Percentiles rank a stretch among this genome's conserved stretches.
Evolutionary conservation across 1,140 invertebrate genomes (phyloP).

Genomic region (Drosophila sp.): DNA sequence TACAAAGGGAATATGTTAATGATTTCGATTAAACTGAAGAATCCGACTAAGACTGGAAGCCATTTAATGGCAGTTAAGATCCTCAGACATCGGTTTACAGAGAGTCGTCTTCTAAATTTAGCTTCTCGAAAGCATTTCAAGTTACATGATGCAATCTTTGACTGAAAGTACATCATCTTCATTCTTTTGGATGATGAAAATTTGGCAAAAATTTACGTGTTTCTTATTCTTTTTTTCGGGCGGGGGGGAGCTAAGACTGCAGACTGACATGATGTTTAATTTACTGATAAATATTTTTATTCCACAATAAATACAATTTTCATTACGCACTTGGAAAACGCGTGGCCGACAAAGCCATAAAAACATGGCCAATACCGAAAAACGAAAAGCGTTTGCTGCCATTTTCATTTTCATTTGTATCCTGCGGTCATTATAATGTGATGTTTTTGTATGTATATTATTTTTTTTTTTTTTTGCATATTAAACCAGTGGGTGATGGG

Average conservation of each 20-base stretch:
- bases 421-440: slow-evolving; percentile 74
- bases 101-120: slow-evolving; percentile 46
- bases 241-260: slow-evolving; percentile 15
- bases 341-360: slow-evolving; percentile 65
- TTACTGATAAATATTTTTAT: slow-evolving; percentile 82
- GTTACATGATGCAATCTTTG: slow-evolving; percentile 61
- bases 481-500: slow-evolving; percentile 39
- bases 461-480: slow-evolving; percentile 51
- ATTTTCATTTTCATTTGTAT: slow-evolving; percentile 70
- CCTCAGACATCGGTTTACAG: not conserved
- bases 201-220: slow-evolving; percentile 34
- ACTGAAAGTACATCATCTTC: slow-evolving; percentile 3
- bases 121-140: slow-evolving; percentile 12
- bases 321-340: slow-evolving; percentile 68
- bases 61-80: not conserved
- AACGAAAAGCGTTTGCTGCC: slow-evolving; percentile 22
- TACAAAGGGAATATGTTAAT: too few species aligned
- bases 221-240: too few species aligned
- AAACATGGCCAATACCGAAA: slow-evolving; percentile 56
- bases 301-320: slow-evolving; percentile 71
- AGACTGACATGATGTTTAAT: slow-evolving; percentile 64
- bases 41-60: not conserved
- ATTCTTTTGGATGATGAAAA: slow-evolving; percentile 30
- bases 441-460: slow-evolving; percentile 24
- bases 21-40: too few species aligned